These are phyloP conservation scores for Synergus laeviventris DNA, from an alignment of 2,888 invertebrate species.

Conservation along the genomic window DNA sequence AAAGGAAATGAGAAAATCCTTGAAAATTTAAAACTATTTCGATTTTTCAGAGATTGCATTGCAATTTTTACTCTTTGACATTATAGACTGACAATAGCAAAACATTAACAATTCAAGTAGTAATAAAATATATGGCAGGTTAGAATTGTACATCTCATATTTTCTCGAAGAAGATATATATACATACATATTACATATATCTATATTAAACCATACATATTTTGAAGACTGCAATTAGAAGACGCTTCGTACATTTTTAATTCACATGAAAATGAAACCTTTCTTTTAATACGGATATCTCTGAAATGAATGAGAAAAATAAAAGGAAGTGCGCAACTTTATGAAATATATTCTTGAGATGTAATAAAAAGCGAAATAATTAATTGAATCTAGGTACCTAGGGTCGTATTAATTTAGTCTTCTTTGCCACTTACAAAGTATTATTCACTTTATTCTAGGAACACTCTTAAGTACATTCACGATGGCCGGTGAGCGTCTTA, in stretches of 20 bases:
- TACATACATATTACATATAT: not conserved
- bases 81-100: too few species aligned
- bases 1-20: not conserved
- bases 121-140: too few species aligned
- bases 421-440: constrained; percentile 51
- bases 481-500: constrained; percentile 80
- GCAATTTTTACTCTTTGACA: not conserved
- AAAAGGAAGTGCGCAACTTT: not conserved
- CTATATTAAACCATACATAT: not conserved
- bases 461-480: constrained; percentile 53
- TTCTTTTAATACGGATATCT: not conserved
- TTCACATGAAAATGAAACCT: not conserved
- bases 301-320: constrained; percentile 10
- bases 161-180: not conserved
- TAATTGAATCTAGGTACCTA: constrained; percentile 7
- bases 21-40: not conserved
- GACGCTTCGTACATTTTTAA: not conserved
- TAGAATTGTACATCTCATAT: not conserved
- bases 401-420: constrained; percentile 46
- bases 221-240: not conserved
- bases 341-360: not conserved
- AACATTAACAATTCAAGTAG: too few species aligned
- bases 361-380: not conserved
- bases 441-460: constrained; percentile 48
- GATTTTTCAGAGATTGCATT: not conserved